Conservation (phyloP, 2,797 vertebrate genomes). For the Tympanoctomys barrerae region DNA sequence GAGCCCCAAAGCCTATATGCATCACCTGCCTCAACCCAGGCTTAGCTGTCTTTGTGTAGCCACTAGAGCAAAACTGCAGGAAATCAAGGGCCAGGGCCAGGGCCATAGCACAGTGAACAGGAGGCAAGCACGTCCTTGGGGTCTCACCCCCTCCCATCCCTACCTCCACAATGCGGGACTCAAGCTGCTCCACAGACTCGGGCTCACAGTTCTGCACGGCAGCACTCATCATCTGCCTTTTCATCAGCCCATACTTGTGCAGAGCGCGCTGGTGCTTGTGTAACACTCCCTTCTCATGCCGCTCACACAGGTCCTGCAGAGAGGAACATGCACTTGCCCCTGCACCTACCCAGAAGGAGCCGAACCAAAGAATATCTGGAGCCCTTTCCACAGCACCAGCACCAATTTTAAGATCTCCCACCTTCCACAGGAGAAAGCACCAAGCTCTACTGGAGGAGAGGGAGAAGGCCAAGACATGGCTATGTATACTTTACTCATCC, state of each 20-base stretch:
- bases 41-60: neutral
- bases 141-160: no score
- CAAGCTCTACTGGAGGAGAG: neutral
- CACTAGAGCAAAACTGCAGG: neutral
- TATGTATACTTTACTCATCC: accelerated
- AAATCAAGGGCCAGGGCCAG: neutral
- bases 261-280: conserved; percentile 97
- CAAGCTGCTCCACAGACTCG: conserved; percentile 95
- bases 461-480: neutral
- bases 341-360: neutral
- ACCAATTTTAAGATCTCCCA: neutral
- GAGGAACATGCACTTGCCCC: neutral
- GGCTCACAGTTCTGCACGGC: conserved; percentile 94
- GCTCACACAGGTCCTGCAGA: conserved; percentile 95
- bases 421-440: neutral
- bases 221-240: conserved; percentile 96
- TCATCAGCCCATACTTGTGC: conserved; percentile 97
- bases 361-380: neutral
- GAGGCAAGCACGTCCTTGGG: neutral
- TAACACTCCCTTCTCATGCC: conserved; percentile 97
- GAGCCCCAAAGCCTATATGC: accelerated
- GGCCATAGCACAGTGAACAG: accelerated
- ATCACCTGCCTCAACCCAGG: accelerated
- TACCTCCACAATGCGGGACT: conserved; percentile 98
- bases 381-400: neutral